phyloP scores from a whole-genome alignment of 2,113 vertebrate species.

The Peucedramus taeniatus region DNA sequence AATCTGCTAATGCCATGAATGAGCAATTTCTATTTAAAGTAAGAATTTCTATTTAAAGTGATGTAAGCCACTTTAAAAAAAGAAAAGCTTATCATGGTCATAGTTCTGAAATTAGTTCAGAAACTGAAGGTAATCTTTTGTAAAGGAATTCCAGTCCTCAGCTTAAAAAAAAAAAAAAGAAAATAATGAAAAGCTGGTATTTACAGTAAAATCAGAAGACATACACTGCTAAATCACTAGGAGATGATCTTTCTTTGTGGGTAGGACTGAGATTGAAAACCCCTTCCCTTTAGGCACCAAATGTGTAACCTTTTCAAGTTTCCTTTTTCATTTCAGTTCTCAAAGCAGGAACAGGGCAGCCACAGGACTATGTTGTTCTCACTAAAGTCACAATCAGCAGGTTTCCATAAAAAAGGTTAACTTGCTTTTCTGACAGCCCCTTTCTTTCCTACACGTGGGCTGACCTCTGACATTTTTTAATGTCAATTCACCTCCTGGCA shows the following conservation, averaged over 20 bases:
- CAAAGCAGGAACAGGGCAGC: background rate
- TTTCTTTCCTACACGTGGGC: background rate
- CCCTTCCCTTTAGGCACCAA: background rate
- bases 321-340: background rate
- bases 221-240: background rate
- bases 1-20: background rate
- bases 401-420: conserved; percentile 29
- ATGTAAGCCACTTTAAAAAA: background rate
- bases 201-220: background rate
- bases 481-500: conserved; percentile 34
- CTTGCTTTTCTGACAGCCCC: conserved; percentile 19
- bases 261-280: background rate
- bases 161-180: background rate
- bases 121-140: background rate
- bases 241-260: background rate
- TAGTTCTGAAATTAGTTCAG: background rate
- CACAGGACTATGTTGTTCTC: background rate
- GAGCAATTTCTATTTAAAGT: background rate
- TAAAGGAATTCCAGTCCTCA: background rate
- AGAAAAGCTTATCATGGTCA: background rate
- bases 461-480: conserved; percentile 45
- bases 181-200: background rate
- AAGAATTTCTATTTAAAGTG: no score
- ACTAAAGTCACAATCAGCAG: background rate
- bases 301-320: conserved; percentile 3